Evolutionary conservation across 2,113 vertebrate species (phyloP), one percentile per base, ranked within the genome.

Genomic region (Synodontis membranacea): DNA sequence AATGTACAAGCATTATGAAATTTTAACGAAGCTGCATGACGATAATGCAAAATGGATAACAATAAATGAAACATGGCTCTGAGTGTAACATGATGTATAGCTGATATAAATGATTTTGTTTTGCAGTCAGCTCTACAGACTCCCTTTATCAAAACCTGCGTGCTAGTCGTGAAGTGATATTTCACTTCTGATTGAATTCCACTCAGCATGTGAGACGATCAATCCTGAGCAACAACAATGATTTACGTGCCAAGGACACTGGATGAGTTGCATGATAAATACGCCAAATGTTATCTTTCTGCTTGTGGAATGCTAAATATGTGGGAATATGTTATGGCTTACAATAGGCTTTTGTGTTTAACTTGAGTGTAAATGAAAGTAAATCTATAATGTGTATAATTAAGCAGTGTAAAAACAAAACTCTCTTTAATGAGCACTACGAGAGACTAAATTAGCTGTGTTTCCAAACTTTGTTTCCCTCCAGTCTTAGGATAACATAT

Each of bases 161-260:
- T 88, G 80, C 84, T 85, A 70, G 66, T 86, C 83, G 50, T 80
- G 86, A 80, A 88, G 80, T 80, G 78, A 87, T 89, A 76, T 86
- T 86, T 89, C 75, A 88, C 78, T 82, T 66, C 83, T 85, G 86
- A 85, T 84, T 89, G 86, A 86, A 85, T 88, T 86, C 72, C 28
- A 14, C 89, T 84, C 89, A 89, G 89, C 89, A 48, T 88, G 89
- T 31, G 56, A 88, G 85, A 85, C 80, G 84, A 89, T 88, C 81
- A 81, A 80, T 89, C 89, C 88, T 54, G 84, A 84, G 82, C 80
- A 82, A 64, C 52, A 78, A 88, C 83, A 81, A 86, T 80, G 84
- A 87, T 80, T 83, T 66, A 70, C 58, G 74, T 86, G 86, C 78
- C 84, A 86, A 81, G 85, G 84, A n/a, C 42, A 80, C 66, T 42